Conservation (phyloP, 2,888 invertebrate genomes). For the Nudaria mundana region DNA sequence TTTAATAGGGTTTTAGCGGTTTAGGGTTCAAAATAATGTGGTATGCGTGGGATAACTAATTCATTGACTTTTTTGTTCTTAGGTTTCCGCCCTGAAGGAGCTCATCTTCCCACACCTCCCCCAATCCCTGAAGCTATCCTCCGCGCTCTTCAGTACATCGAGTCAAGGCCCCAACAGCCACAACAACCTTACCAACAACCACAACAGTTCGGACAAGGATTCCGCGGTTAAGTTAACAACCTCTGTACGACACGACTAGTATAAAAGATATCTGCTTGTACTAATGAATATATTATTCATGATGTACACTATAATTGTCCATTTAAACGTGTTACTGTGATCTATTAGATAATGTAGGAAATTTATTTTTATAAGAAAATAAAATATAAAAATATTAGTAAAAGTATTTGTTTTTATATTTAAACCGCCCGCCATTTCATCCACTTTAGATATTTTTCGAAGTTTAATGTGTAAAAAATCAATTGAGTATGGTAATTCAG, state of each 20-base stretch:
- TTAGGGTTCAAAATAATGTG: no score
- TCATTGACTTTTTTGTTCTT: constrained; percentile 20
- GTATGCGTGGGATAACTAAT: background rate
- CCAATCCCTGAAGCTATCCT: constrained; percentile 82
- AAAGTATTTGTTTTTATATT: constrained; percentile 2
- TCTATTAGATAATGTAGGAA: constrained; percentile 60
- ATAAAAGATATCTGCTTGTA: constrained; percentile 31
- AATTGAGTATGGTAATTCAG: no score
- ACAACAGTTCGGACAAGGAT: constrained; percentile 36
- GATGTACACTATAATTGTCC: constrained; percentile 36
- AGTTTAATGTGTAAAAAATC: no score
- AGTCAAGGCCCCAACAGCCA: constrained; percentile 56
- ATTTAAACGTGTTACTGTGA: constrained; percentile 67
- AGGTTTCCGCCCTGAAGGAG: constrained; percentile 83
- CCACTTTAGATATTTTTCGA: no score
- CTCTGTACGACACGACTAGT: constrained; percentile 10
- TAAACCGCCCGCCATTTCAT: background rate
- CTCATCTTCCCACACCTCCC: constrained; percentile 83
- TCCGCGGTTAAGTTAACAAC: constrained; percentile 53
- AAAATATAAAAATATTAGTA: background rate
- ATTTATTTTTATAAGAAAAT: constrained; percentile 36
- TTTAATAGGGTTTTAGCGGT: no score
- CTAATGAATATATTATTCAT: constrained; percentile 33
- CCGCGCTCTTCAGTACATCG: constrained; percentile 72
- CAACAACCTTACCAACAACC: constrained; percentile 50